Percentiles rank a stretch among this genome's conserved stretches.
phyloP scores from a whole-genome alignment of 1,140 invertebrate species.

The Tetraneura akinire region DNA sequence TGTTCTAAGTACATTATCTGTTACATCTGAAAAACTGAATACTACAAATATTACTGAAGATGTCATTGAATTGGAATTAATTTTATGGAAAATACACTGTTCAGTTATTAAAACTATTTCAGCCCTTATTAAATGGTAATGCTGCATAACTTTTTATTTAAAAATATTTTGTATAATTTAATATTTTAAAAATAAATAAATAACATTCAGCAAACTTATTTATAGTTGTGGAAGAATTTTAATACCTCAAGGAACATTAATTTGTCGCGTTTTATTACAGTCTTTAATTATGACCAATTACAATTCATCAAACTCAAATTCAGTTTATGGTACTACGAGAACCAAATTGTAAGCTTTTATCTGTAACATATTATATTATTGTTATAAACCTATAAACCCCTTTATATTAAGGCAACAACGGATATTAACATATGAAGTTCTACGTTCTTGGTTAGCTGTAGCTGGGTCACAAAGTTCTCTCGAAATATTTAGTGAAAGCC shows the following conservation, averaged over 20 bases:
- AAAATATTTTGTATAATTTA: neutral
- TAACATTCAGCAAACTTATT: neutral
- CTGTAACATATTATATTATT: neutral
- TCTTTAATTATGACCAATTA: constrained; percentile 22
- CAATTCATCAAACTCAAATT: neutral
- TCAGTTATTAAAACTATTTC: constrained; percentile 39
- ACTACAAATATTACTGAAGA: constrained; percentile 6
- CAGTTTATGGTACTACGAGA: constrained; percentile 17
- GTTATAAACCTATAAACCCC: neutral
- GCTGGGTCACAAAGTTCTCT: constrained; percentile 36
- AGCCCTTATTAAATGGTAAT: constrained; percentile 41
- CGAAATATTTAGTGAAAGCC: constrained; percentile 28
- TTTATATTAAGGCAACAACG: constrained; percentile 35
- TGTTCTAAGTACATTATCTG: neutral
- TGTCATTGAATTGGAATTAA: constrained; percentile 18
- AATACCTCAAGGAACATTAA: constrained; percentile 39
- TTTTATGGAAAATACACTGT: constrained; percentile 41
- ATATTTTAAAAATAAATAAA: neutral
- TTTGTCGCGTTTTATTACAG: constrained; percentile 38
- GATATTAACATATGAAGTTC: constrained; percentile 32
- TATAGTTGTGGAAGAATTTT: constrained; percentile 31
- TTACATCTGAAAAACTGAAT: constrained; percentile 39
- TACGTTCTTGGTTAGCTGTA: constrained; percentile 17
- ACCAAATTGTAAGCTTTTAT: constrained; percentile 17
- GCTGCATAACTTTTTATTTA: neutral